A percentile compares a stretch with the other conserved stretches of the same genome.
These are phyloP conservation scores for Alcedo quadribrachys DNA, from an alignment of 2,797 vertebrate species.

Conservation along the genomic window DNA sequence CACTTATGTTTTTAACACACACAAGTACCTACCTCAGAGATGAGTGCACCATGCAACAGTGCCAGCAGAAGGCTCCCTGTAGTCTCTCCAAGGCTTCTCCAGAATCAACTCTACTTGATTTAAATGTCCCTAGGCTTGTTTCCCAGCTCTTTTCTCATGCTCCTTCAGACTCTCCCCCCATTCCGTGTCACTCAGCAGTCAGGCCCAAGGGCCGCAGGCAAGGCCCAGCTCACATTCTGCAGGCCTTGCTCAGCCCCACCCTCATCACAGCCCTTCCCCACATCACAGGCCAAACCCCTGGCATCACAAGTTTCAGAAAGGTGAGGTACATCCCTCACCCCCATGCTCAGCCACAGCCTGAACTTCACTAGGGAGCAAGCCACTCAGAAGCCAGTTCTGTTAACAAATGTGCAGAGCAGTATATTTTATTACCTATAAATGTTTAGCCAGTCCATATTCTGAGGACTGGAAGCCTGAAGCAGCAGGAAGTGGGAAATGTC, in stretches of 20 bases:
- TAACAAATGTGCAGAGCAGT: background rate
- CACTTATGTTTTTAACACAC: no score
- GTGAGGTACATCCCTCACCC: background rate
- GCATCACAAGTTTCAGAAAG: background rate
- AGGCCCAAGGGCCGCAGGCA: background rate
- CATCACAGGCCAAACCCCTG: background rate
- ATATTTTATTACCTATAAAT: slow-evolving; percentile 8
- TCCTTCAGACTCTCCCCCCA: background rate
- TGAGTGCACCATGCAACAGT: accelerated
- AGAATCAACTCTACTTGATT: background rate
- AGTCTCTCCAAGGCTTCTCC: background rate
- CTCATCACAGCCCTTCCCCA: background rate
- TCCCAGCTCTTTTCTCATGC: background rate
- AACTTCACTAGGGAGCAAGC: background rate
- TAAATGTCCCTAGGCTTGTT: background rate
- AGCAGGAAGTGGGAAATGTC: background rate
- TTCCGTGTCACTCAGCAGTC: background rate
- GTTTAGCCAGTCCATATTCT: background rate
- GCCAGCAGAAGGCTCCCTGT: background rate
- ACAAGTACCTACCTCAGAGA: background rate
- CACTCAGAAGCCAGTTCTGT: background rate
- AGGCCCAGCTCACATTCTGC: background rate
- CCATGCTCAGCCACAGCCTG: background rate
- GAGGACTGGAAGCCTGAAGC: background rate
- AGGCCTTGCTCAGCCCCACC: accelerated